Evolutionary conservation across 92 coral and sea anemone species (phyloP).

Genomic region (Palythoa grandiflora): DNA sequence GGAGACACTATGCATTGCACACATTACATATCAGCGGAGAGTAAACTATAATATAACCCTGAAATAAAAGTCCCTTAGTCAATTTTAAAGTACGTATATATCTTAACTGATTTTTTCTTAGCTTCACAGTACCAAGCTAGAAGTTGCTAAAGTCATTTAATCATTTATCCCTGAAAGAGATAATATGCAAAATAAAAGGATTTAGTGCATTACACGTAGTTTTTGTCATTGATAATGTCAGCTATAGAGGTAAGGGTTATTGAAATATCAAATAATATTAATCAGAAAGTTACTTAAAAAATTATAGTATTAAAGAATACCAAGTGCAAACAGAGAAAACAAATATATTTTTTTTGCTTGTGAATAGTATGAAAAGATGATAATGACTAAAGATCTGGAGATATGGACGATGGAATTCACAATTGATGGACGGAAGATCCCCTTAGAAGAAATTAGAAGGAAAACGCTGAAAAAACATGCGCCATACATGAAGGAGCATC

Average conservation of each 20-base stretch:
- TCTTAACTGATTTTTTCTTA: slow-evolving; percentile 1
- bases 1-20: slow-evolving; percentile 18
- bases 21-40: slow-evolving; percentile 18
- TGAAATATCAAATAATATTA: background rate
- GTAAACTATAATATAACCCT: slow-evolving; percentile 7
- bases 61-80: background rate
- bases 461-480: slow-evolving; percentile 13
- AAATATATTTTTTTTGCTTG: slow-evolving; percentile 5
- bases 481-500: slow-evolving; percentile 25
- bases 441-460: slow-evolving; percentile 29
- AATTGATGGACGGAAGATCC: slow-evolving; percentile 38
- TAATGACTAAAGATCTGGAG: slow-evolving; percentile 33
- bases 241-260: background rate
- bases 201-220: slow-evolving; percentile 8
- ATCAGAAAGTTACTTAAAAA: background rate
- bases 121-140: slow-evolving; percentile 10
- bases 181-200: background rate
- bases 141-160: background rate
- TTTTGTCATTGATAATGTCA: background rate
- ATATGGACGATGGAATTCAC: slow-evolving; percentile 13
- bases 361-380: slow-evolving; percentile 41
- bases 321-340: background rate
- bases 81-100: background rate
- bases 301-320: background rate
- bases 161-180: slow-evolving; percentile 10